phyloP scores from a whole-genome alignment of 1,140 invertebrate genomes.

The Plectrocnemia conspersa region DNA sequence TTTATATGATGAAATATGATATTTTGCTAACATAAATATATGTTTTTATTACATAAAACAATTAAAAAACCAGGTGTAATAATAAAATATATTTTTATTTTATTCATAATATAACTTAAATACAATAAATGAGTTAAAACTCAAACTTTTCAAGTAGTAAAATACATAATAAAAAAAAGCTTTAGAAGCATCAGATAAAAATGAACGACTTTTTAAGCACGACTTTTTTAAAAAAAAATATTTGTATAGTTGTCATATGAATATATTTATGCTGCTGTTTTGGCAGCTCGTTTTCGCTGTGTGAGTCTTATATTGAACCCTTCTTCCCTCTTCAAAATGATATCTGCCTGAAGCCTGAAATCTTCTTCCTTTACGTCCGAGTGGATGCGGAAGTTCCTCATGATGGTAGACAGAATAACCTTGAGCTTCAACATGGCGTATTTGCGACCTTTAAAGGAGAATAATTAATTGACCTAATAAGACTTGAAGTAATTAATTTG shows the following conservation, averaged over 20 bases:
- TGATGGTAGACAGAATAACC: conserved; percentile 78
- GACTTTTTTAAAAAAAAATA: no score
- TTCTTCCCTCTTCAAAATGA: conserved; percentile 78
- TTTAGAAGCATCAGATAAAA: no score
- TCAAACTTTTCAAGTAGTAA: no score
- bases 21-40: not conserved
- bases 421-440: conserved; percentile 89
- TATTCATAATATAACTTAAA: not conserved
- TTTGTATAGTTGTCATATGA: not conserved
- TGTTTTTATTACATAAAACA: no score
- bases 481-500: not conserved
- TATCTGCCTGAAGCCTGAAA: conserved; percentile 75
- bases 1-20: not conserved
- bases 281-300: conserved; percentile 53
- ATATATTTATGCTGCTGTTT: conserved; percentile 1
- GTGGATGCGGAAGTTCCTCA: conserved; percentile 74
- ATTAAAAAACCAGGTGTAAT: no score
- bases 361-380: conserved; percentile 68
- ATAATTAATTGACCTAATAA: not conserved
- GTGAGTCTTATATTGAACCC: conserved; percentile 69
- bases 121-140: not conserved
- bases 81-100: not conserved
- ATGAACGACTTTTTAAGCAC: no score
- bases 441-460: conserved; percentile 62
- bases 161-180: no score